Evolutionary conservation across 2,888 invertebrate genomes (phyloP).

Genomic region (Macrostomum cliftonense): DNA sequence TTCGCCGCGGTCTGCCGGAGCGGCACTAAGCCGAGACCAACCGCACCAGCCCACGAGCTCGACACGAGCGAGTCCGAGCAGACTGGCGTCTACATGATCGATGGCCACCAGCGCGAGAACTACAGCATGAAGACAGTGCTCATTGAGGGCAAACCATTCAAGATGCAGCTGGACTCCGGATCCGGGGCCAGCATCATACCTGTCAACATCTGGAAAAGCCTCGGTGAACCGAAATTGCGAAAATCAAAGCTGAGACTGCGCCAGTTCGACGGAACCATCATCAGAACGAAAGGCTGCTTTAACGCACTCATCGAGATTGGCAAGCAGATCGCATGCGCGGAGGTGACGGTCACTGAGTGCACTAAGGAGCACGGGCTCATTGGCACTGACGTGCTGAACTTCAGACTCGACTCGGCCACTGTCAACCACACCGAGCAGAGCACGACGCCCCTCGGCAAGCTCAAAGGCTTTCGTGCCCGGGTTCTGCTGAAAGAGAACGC

Average conservation of each 20-base stretch:
- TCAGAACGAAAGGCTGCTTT: neutral
- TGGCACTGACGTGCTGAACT: too few species aligned
- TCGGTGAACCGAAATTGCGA: neutral
- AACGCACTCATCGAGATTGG: neutral
- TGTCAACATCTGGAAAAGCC: neutral
- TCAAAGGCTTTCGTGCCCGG: conserved; percentile 1
- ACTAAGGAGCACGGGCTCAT: too few species aligned
- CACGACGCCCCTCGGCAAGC: neutral
- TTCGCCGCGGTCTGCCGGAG: too few species aligned
- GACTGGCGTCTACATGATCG: too few species aligned
- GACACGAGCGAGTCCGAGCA: too few species aligned
- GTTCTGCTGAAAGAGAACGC: neutral
- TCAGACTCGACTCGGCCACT: neutral
- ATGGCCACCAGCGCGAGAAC: too few species aligned
- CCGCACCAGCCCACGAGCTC: too few species aligned
- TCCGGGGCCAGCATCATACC: neutral
- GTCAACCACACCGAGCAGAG: neutral
- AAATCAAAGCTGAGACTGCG: neutral
- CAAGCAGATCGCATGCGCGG: neutral
- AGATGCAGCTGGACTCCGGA: neutral
- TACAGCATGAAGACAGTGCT: neutral
- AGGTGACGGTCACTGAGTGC: neutral
- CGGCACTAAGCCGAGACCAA: too few species aligned
- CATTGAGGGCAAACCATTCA: neutral
- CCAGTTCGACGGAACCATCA: neutral